Evolutionary conservation across 2,113 vertebrate genomes (phyloP).

Genomic region (Alosa alosa): DNA sequence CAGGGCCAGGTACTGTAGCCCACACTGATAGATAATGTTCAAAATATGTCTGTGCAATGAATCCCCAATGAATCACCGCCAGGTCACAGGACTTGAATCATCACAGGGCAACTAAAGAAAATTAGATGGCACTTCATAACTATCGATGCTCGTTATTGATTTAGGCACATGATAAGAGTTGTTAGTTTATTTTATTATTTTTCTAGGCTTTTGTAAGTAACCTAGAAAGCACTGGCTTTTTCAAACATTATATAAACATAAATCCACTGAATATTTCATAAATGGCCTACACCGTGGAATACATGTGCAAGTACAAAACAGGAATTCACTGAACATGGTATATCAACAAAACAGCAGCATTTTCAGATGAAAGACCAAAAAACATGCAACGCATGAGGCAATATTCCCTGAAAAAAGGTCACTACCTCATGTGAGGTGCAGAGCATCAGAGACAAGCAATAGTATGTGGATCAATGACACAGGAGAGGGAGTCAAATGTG

Average conservation of each 20-base stretch:
- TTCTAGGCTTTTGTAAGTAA: neutral
- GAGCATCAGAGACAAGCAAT: no score
- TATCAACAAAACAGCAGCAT: neutral
- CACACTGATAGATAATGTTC: neutral
- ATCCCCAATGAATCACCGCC: neutral
- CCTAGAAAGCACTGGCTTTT: neutral
- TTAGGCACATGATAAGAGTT: neutral
- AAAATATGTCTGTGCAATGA: neutral
- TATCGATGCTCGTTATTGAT: neutral
- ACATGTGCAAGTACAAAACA: neutral
- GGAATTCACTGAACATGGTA: neutral
- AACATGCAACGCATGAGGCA: no score
- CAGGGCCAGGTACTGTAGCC: constrained; percentile 6
- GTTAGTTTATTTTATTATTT: neutral
- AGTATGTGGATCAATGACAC: no score
- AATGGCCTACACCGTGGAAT: neutral
- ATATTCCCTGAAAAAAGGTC: no score
- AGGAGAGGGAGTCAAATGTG: no score
- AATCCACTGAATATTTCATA: neutral
- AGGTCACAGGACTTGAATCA: neutral
- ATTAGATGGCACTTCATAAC: neutral
- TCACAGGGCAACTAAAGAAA: neutral
- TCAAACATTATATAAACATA: neutral
- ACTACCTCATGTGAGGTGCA: no score
- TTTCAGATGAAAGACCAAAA: no score